Conservation (phyloP, 2,113 vertebrate species). For the Eclectus roratus region DNA sequence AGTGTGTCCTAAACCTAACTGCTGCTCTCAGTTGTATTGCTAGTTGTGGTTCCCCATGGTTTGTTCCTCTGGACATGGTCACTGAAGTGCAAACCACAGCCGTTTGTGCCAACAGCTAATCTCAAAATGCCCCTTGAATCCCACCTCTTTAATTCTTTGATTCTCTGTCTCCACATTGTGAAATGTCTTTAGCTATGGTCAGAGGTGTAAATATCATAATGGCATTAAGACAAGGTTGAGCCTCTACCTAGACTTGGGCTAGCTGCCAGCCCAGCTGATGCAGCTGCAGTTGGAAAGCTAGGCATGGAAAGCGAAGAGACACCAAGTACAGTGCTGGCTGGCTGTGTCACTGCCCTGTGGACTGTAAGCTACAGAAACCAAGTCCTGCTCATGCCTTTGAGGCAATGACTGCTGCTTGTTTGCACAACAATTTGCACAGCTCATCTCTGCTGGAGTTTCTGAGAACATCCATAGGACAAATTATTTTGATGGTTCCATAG, state of each 20-base stretch:
- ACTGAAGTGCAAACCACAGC: neutral
- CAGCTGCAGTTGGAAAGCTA: neutral
- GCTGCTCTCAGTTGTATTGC: neutral
- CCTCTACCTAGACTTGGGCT: neutral
- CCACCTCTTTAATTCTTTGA: neutral
- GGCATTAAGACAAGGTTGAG: neutral
- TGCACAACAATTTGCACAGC: neutral
- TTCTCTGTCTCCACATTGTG: neutral
- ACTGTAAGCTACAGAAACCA: neutral
- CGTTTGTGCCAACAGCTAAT: neutral
- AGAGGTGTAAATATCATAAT: neutral
- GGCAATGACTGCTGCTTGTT: neutral
- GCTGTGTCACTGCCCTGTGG: neutral
- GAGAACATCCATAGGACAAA: neutral
- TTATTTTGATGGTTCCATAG: neutral
- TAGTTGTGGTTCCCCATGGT: neutral
- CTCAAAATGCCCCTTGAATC: neutral
- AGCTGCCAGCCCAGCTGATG: neutral
- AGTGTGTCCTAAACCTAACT: neutral
- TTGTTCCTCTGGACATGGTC: neutral
- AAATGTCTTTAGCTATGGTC: neutral
- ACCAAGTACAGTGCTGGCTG: neutral
- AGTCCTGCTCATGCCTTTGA: neutral
- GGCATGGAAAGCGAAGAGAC: neutral
- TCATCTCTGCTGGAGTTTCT: slow-evolving; percentile 6